Percentiles rank a stretch among this genome's conserved stretches.
These are phyloP conservation scores for Betta splendens DNA, from an alignment of 2,797 vertebrate species.

Conservation along the genomic window DNA sequence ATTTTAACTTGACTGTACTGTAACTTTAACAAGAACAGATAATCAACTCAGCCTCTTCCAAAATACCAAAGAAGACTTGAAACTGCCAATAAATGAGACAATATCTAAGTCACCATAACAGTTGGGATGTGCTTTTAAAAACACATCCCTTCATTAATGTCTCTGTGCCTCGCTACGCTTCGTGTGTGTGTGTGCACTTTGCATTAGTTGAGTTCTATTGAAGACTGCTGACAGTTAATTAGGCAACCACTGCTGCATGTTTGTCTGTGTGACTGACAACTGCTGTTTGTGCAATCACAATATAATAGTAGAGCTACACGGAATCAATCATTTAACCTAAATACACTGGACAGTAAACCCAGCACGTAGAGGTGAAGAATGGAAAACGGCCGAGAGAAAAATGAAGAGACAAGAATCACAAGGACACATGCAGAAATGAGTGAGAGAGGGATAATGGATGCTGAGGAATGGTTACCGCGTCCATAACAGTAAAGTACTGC, in stretches of 20 bases:
- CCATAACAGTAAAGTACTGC: slow-evolving; percentile 60
- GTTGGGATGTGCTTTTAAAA: background rate
- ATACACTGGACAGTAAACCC: slow-evolving; percentile 36
- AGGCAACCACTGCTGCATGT: slow-evolving; percentile 21
- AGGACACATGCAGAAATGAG: slow-evolving; percentile 10
- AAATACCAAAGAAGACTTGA: slow-evolving; percentile 19
- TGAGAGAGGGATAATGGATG: slow-evolving; percentile 36
- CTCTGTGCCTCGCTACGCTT: background rate
- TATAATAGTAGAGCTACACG: slow-evolving; percentile 34
- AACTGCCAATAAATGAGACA: slow-evolving; percentile 24
- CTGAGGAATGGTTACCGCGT: slow-evolving; percentile 49
- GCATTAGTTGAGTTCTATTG: slow-evolving; percentile 52
- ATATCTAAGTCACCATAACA: slow-evolving; percentile 16
- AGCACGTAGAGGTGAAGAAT: slow-evolving; percentile 12
- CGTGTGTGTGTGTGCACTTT: background rate
- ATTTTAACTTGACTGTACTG: slow-evolving; percentile 38
- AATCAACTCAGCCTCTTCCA: slow-evolving; percentile 20
- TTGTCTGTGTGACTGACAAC: slow-evolving; percentile 25
- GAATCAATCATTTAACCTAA: slow-evolving; percentile 40
- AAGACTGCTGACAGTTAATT: slow-evolving; percentile 68
- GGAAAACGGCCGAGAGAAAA: background rate
- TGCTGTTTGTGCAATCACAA: slow-evolving; percentile 44
- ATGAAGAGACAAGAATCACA: background rate
- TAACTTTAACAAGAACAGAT: slow-evolving; percentile 28
- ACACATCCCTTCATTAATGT: slow-evolving; percentile 5